These are phyloP conservation scores for Okapia johnstoni DNA, from an alignment of 2,113 vertebrate genomes.

Conservation along the genomic window DNA sequence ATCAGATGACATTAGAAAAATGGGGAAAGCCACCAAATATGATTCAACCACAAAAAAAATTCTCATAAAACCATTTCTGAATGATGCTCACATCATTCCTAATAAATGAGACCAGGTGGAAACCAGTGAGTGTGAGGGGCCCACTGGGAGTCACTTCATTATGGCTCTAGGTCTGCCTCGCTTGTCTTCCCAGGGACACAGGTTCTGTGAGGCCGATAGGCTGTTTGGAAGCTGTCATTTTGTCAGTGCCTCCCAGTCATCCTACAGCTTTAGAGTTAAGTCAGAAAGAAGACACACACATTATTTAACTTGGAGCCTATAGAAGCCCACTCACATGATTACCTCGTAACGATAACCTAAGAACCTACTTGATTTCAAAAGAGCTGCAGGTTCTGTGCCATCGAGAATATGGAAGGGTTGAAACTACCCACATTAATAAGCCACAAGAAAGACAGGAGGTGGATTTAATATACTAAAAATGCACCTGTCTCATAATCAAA, in stretches of 20 bases:
- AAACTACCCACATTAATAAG: background rate
- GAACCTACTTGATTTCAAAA: background rate
- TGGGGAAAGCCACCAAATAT: background rate
- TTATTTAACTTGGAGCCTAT: background rate
- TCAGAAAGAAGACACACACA: background rate
- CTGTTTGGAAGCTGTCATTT: background rate
- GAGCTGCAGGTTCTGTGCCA: background rate
- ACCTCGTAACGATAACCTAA: background rate
- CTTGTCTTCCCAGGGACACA: background rate
- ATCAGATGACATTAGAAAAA: slow-evolving; percentile 19
- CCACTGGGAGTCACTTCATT: background rate
- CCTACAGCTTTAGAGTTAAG: background rate
- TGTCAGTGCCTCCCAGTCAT: background rate
- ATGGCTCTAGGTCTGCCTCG: background rate
- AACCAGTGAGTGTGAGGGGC: background rate
- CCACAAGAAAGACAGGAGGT: background rate
- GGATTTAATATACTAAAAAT: background rate
- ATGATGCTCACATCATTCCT: background rate
- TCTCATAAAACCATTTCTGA: background rate
- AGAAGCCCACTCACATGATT: background rate
- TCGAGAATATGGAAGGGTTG: background rate
- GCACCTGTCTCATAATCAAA: background rate
- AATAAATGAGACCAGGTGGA: background rate
- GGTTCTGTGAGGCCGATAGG: background rate
- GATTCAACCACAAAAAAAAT: background rate